Evolutionary conservation across 2,113 vertebrate species (phyloP).

Genomic region (Psilopsiagon aurifrons): DNA sequence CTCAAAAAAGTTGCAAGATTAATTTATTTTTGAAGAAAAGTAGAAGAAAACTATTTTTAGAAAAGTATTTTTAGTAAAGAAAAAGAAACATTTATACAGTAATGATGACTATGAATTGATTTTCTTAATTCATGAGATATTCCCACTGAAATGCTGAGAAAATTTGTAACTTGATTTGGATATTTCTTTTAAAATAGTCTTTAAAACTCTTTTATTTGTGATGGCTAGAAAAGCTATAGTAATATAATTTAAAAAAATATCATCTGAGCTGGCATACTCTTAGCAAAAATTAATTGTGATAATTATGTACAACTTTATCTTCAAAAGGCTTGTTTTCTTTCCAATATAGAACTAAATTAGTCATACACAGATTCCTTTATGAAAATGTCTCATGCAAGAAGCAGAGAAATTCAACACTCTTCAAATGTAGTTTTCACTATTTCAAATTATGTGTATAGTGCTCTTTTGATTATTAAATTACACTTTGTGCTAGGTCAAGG

Average conservation of each 20-base stretch:
- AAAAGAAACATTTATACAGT: not conserved
- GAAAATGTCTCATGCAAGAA: not conserved
- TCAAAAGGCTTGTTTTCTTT: not conserved
- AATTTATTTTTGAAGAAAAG: not conserved
- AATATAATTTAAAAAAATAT: not conserved
- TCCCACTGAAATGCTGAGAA: not conserved
- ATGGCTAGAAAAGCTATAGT: not conserved
- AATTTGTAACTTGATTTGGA: not conserved
- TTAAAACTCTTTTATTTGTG: not conserved
- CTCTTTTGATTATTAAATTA: conserved; percentile 54
- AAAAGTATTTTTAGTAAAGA: not conserved
- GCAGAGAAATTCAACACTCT: conserved; percentile 18
- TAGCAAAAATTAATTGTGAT: not conserved
- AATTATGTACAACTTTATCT: not conserved
- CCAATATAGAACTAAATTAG: not conserved
- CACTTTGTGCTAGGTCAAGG: conserved; percentile 40
- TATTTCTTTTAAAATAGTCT: not conserved
- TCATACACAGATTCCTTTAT: not conserved
- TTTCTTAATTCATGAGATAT: not conserved
- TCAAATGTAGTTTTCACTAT: conserved; percentile 24
- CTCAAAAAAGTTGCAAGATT: not conserved
- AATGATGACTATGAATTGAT: not conserved
- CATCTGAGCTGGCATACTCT: not conserved
- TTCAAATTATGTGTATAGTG: conserved; percentile 51
- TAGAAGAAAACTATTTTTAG: not conserved